phyloP scores from a whole-genome alignment of 2,113 vertebrate genomes.

The Epinephelus moara region DNA sequence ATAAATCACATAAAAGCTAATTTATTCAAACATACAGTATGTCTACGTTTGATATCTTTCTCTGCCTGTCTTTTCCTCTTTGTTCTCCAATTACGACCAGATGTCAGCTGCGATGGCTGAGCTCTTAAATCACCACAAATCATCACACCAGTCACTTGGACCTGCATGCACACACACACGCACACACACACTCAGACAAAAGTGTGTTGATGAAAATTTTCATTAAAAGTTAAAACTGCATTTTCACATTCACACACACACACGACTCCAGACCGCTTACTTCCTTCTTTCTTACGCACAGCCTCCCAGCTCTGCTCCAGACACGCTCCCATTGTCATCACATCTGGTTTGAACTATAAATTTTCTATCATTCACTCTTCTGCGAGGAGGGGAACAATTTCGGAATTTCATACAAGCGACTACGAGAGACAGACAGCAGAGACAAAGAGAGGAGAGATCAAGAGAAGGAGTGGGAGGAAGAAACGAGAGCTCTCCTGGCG shows the following conservation, averaged over 20 bases:
- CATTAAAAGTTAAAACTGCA: constrained; percentile 12
- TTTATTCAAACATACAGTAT: constrained; percentile 41
- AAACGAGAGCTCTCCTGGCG: constrained; percentile 8
- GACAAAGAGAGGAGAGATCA: constrained; percentile 9
- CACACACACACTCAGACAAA: constrained; percentile 14
- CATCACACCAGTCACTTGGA: constrained; percentile 76
- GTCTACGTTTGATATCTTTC: constrained; percentile 56
- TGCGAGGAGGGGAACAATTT: constrained; percentile 20
- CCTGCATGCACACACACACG: constrained; percentile 27
- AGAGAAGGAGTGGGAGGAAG: not conserved
- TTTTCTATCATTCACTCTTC: constrained; percentile 51
- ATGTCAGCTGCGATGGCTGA: constrained; percentile 84
- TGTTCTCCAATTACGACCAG: constrained; percentile 87
- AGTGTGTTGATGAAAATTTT: constrained; percentile 2
- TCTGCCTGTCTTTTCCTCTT: constrained; percentile 67
- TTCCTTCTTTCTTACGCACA: constrained; percentile 43
- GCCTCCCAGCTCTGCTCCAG: constrained; percentile 49
- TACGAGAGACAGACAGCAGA: constrained; percentile 7
- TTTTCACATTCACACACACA: not conserved
- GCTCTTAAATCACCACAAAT: constrained; percentile 84
- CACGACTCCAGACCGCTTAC: constrained; percentile 48
- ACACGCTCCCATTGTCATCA: constrained; percentile 70
- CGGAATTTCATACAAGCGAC: not conserved
- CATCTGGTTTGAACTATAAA: constrained; percentile 67
- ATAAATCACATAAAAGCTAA: constrained; percentile 29